Evolutionary conservation across 2,113 vertebrate genomes (phyloP), one percentile per base, ranked within the genome.

Genomic region (Elephantulus edwardii): DNA sequence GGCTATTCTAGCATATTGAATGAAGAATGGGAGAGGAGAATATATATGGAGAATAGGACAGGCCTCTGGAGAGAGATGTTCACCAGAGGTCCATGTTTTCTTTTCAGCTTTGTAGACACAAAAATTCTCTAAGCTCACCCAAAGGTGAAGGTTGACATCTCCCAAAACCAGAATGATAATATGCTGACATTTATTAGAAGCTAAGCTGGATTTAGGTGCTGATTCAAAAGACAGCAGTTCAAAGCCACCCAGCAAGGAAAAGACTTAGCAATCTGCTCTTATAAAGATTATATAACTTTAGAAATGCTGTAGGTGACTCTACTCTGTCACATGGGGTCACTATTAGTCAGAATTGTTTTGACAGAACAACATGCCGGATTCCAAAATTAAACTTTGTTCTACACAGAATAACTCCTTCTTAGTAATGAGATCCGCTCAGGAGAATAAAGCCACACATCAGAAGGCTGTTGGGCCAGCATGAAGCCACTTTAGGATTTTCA

Each of bases 111-210:
- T 46, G 3, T 38, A 81, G n/a, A 58, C 28, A 79, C 22, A 58
- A 62, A 35, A 71, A 56, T 56, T 86, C 33, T 26, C 48, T 35
- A 56, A 66, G 54, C 22, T 89, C n/a, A 66, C 11, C 38, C 48
- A 58, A 94, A 71, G 84, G 48, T n/a, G 66, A 64, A 79, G 54
- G 44, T 22, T 71, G 54, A 56, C 17, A 19, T 88, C 64, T 83
- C 75, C 46, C 50, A 71, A 91, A 54, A 78, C 28, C n/a, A 89
- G 77, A 89, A 93, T 50, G 54, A 76, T 60, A 83, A 72, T 26
- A 77, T 2, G 9, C 44, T 40, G 4, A 44, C 77, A 72, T 89
- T 48, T 77, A 48, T 38, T 38, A 66, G 60, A 83, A 83, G 12
- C 30, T 71, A 6, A 68, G 10, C 44, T 71, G 54, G 40, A 35